phyloP scores from a whole-genome alignment of 2,888 invertebrate species.

The Seira ritae region DNA sequence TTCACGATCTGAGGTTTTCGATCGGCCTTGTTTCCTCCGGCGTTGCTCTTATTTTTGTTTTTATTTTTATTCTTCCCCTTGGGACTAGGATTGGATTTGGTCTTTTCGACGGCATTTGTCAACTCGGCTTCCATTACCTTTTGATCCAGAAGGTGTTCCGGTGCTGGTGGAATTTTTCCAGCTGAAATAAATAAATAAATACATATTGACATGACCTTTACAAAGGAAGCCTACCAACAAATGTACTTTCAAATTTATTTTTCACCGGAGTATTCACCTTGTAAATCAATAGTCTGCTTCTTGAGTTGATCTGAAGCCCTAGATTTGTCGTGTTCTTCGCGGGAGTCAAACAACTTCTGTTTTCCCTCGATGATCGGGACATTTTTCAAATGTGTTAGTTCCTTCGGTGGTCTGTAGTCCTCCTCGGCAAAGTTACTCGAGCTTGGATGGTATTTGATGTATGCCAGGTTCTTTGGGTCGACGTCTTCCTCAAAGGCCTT shows the following conservation, averaged over 20 bases:
- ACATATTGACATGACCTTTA: not conserved
- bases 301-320: constrained; percentile 49
- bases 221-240: too few species aligned
- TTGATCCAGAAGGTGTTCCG: constrained; percentile 28
- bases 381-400: constrained; percentile 49
- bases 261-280: constrained; percentile 26
- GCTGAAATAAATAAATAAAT: constrained; percentile 24
- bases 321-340: constrained; percentile 31
- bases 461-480: constrained; percentile 82
- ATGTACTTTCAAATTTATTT: not conserved
- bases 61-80: constrained; percentile 25
- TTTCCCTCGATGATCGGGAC: constrained; percentile 60
- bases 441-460: constrained; percentile 87
- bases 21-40: constrained; percentile 50
- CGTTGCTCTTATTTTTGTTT: constrained; percentile 32
- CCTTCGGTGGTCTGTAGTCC: constrained; percentile 83
- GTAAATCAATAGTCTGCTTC: constrained; percentile 59
- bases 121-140: constrained; percentile 55
- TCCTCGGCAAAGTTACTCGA: constrained; percentile 86
- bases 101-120: constrained; percentile 52
- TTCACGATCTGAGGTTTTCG: constrained; percentile 52
- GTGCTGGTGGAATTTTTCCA: constrained; percentile 35
- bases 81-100: constrained; percentile 7
- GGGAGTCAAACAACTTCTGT: constrained; percentile 45
- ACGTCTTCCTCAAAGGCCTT: constrained; percentile 80